Evolutionary conservation across 92 coral and sea anemone genomes (phyloP), one percentile per base, ranked within the genome.

Genomic region (Palythoa grandiflora): DNA sequence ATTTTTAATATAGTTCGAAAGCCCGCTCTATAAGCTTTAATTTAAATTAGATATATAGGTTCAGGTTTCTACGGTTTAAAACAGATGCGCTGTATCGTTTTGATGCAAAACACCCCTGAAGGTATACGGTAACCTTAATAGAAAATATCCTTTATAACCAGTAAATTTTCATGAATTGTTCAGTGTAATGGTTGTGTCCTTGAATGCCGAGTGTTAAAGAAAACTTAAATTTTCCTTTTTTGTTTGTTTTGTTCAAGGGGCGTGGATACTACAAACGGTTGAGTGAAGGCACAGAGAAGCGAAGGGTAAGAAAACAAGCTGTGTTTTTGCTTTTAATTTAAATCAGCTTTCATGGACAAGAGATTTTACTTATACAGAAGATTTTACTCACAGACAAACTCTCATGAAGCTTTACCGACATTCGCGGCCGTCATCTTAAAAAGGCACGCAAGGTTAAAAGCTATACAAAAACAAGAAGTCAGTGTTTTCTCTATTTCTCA

Each of bases 211-310:
- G 28, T 28, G 28, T 28, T 28, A 28, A 28, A 28, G 28, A 28
- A 28, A 71, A 38, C 14, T 6, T 36, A 71, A 70, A 16, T 1
- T 28, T 70, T 14, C 16, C 12, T 37, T 38, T 37, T 8, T 21
- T 5, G 38, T 75, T 11, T 48, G n/a, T 11, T 20, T 21, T 36
- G 36, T 1, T 53, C 13, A 12, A 78, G 83, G 83, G 71, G 0
- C 70, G 36, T 0, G 71, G 52, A 4, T 78, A 78, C 68, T 78
- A 78, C 38, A 57, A 37, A 28, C 70, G 59, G 35, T 17, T 78
- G 38, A 78, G 83, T 39, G 38, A 78, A 78, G 83, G 83, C 20
- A 78, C 83, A 8, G 83, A 78, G 83, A 78, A 55, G 59, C 83
- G 83, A 38, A 78, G 68, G 83, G 83, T 78, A 78, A 37, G 71